These are phyloP conservation scores for Gymnothorax javanicus DNA, from an alignment of 2,797 vertebrate genomes.

Conservation along the genomic window DNA sequence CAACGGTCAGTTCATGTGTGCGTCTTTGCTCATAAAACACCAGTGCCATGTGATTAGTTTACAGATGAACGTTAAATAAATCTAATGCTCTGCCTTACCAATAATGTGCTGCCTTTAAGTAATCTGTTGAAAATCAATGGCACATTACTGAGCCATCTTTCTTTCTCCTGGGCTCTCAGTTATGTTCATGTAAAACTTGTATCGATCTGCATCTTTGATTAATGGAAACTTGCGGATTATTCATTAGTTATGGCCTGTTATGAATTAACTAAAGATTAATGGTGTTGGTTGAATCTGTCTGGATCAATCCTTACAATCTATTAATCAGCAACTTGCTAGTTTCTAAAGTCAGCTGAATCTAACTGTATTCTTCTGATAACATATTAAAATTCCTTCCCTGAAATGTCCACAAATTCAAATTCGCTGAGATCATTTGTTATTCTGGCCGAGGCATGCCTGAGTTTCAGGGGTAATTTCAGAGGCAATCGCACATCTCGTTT, in stretches of 20 bases:
- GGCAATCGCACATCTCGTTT: not conserved
- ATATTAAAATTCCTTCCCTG: not conserved
- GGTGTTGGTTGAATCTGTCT: not conserved
- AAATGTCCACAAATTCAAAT: slow-evolving; percentile 55
- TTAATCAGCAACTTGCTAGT: slow-evolving; percentile 13
- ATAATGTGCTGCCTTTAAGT: not conserved
- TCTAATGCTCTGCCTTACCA: slow-evolving; percentile 5
- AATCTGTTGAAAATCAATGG: slow-evolving; percentile 14
- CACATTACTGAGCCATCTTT: slow-evolving; percentile 12
- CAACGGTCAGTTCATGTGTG: not conserved
- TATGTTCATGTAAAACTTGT: slow-evolving; percentile 17
- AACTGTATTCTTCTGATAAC: not conserved
- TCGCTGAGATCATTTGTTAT: slow-evolving; percentile 57
- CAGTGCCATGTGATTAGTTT: slow-evolving; percentile 9
- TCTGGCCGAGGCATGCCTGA: slow-evolving; percentile 33
- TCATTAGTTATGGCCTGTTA: slow-evolving; percentile 29
- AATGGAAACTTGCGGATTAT: slow-evolving; percentile 23
- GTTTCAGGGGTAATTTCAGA: slow-evolving; percentile 46
- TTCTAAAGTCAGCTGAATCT: not conserved
- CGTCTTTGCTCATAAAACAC: not conserved
- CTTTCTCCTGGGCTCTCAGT: slow-evolving; percentile 12
- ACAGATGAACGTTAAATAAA: slow-evolving; percentile 11
- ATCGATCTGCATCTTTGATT: slow-evolving; percentile 30
- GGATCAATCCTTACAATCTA: slow-evolving; percentile 25
- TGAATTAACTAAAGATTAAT: slow-evolving; percentile 32